Evolutionary conservation across 1,140 invertebrate genomes (phyloP), one percentile per base, ranked within the genome.

Genomic region (Probaryconus sp.): DNA sequence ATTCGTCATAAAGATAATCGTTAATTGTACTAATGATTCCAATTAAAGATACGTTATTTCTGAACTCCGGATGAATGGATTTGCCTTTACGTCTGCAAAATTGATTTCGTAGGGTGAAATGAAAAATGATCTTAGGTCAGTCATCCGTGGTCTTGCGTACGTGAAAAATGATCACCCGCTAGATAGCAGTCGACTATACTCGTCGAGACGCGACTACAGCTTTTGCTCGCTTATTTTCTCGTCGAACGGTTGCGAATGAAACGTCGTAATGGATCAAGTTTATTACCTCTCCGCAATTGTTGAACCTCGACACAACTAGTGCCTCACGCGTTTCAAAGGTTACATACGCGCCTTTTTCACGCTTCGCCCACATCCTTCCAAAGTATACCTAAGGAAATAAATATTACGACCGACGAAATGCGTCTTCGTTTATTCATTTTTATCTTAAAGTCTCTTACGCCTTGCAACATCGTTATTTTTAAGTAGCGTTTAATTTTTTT

Each of bases 241-340:
- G 65, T 61, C 69, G 55, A 76, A 73, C 58, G 68, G 45, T 73
- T 70, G 61, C 65, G 75, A 68, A 77, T 75, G 69, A 77, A 74
- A 76, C 45, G 48, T 68, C 60, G 51, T 76, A 63, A 73, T 76
- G 72, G 68, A 76, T 70, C 63, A 58, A 72, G 63, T 73, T 77
- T 73, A 56, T 73, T 68, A 73, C 70, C 67, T 65, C 58, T 51
- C 26, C 14, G 55, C 50, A 43, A 55, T 65, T 51, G 42, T 56
- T 50, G 51, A 68, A 63, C 58, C 48, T 61, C 45, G 48, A 60
- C 35, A 43, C 61, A 55, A 71, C 60, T 40, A 18, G 60, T 43
- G 38, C 53, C 35, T 48, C 38, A 48, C 47, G 64, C 56, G 58
- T 51, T 61, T 56, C 45, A 67, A 67, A 71, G 61, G 56, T 50